A percentile compares a stretch with the other conserved stretches of the same genome.
These are phyloP conservation scores for Autographa pulchrina DNA, from an alignment of 2,888 invertebrate species.

Conservation along the genomic window DNA sequence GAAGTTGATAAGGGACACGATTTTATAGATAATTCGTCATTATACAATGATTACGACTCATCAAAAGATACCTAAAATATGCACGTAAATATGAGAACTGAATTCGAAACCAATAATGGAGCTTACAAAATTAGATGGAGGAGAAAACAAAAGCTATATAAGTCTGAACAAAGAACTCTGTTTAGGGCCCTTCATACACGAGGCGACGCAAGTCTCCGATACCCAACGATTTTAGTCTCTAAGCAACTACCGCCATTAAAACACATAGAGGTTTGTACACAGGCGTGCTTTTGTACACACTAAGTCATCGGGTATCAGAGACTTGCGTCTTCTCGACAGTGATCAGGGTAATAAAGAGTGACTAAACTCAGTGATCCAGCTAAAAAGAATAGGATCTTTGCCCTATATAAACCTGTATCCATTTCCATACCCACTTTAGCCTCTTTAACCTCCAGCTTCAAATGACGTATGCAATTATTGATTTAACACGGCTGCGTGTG, in stretches of 20 bases:
- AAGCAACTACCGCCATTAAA: no score
- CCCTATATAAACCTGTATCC: slow-evolving; percentile 3
- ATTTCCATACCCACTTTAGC: slow-evolving; percentile 29
- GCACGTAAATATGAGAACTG: not conserved
- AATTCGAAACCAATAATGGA: not conserved
- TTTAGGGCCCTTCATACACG: not conserved
- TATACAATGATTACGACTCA: not conserved
- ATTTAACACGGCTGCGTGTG: slow-evolving; percentile 56
- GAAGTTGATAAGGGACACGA: not conserved
- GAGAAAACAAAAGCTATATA: not conserved
- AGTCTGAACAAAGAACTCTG: not conserved
- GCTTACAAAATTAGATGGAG: not conserved
- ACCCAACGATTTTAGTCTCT: no score
- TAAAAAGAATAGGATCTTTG: not conserved
- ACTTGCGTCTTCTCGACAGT: no score
- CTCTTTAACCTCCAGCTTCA: slow-evolving; percentile 43
- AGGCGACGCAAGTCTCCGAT: no score
- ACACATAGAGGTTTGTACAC: no score
- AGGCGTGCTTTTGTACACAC: no score
- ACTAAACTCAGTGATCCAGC: no score
- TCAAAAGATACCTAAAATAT: not conserved
- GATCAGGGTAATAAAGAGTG: no score
- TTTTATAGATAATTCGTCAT: not conserved
- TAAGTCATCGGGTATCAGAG: no score
- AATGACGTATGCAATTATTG: slow-evolving; percentile 62